Conservation (phyloP, 2,888 invertebrate genomes). For the Dyspetes luteomarginatus region DNA sequence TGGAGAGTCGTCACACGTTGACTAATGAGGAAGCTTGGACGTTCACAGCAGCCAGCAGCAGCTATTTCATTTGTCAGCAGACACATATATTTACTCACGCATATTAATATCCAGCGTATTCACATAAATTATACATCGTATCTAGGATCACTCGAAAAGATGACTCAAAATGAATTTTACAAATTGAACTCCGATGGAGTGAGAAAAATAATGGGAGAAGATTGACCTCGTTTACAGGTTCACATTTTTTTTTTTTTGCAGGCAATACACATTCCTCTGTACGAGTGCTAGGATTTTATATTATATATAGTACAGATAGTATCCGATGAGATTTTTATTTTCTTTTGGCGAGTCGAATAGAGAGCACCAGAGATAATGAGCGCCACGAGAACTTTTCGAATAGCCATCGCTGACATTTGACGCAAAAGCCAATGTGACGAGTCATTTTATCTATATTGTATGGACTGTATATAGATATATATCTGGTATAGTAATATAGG, state of each 20-base stretch:
- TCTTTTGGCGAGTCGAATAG: conserved; percentile 28
- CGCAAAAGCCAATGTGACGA: conserved; percentile 48
- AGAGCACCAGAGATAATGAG: conserved; percentile 54
- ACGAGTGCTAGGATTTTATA: background rate
- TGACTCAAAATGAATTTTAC: too few species aligned
- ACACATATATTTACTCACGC: background rate
- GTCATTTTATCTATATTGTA: background rate
- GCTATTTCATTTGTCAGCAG: conserved; percentile 45
- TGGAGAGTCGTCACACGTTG: conserved; percentile 22
- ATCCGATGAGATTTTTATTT: conserved; percentile 25
- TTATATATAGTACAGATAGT: background rate
- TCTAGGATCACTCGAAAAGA: too few species aligned
- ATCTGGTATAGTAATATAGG: conserved; percentile 15
- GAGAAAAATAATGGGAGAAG: background rate
- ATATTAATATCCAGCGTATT: background rate
- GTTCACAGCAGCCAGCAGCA: conserved; percentile 35
- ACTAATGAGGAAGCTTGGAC: conserved; percentile 51
- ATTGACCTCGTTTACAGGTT: background rate
- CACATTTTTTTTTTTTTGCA: background rate
- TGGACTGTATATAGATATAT: background rate
- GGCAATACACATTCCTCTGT: background rate
- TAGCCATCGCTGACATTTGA: conserved; percentile 43
- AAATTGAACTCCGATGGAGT: background rate
- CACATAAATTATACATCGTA: background rate
- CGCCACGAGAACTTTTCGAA: conserved; percentile 33